These are phyloP conservation scores for Dysmachus trigonus DNA, from an alignment of 2,888 invertebrate genomes.

Conservation along the genomic window DNA sequence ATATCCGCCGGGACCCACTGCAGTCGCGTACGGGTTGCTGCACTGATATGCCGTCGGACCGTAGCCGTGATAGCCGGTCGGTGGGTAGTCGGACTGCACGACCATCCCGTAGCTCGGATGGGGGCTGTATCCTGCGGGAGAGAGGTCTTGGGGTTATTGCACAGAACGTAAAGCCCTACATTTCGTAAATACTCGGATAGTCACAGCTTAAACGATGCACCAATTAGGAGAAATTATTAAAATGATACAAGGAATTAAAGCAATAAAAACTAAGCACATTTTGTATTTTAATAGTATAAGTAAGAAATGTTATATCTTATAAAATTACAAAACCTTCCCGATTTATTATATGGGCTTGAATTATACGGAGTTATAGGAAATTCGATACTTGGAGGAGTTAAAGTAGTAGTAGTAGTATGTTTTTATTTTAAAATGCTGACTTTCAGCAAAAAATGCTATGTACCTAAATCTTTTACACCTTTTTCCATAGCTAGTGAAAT, in stretches of 20 bases:
- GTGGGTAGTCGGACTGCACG: slow-evolving; percentile 82
- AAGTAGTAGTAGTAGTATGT: too few relatives aligned
- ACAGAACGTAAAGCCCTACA: background rate
- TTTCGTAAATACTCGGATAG: background rate
- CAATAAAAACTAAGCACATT: background rate
- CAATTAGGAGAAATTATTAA: background rate
- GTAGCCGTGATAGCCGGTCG: slow-evolving; percentile 76
- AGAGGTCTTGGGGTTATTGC: background rate
- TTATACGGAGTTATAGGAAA: too few relatives aligned
- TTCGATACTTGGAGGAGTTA: too few relatives aligned
- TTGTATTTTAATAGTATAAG: background rate
- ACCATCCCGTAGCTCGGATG: slow-evolving; percentile 86
- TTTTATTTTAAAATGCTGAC: too few relatives aligned
- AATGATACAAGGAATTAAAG: background rate
- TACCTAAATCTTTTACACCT: too few relatives aligned
- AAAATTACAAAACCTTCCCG: too few relatives aligned
- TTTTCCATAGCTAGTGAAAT: too few relatives aligned
- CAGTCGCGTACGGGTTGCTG: slow-evolving; percentile 65
- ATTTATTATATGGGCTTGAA: too few relatives aligned
- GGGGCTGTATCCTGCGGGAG: slow-evolving; percentile 79
- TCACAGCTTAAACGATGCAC: background rate
- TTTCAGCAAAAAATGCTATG: too few relatives aligned
- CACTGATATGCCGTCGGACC: slow-evolving; percentile 71
- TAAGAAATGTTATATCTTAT: too few relatives aligned
- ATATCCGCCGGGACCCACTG: slow-evolving; percentile 68